These are phyloP conservation scores for Astreopora myriophthalma DNA, from an alignment of 64 coral and sea anemone genomes.

Conservation along the genomic window DNA sequence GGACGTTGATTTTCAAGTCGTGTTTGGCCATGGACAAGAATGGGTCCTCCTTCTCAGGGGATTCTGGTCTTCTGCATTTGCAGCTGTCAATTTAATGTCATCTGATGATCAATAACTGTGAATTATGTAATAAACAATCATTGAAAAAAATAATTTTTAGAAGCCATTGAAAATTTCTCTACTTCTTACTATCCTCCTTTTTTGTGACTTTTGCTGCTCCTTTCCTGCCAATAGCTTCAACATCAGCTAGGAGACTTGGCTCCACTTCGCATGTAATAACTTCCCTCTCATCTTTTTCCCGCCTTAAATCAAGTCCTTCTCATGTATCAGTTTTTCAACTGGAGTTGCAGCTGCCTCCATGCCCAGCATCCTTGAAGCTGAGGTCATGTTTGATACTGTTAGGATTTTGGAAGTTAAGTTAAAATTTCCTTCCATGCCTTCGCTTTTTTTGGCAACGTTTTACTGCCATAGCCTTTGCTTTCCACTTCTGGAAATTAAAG, in stretches of 20 bases:
- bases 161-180: slow-evolving; percentile 17
- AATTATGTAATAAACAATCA: neutral
- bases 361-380: too few species aligned
- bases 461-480: neutral
- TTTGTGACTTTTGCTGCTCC: neutral
- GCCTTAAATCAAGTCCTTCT: neutral
- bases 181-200: slow-evolving; percentile 2
- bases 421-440: neutral
- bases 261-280: neutral
- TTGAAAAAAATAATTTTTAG: neutral
- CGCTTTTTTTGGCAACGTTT: neutral
- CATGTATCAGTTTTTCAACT: too few species aligned
- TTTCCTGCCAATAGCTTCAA: slow-evolving; percentile 13
- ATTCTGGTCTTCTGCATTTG: too few species aligned
- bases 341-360: too few species aligned
- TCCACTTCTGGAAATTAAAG: neutral
- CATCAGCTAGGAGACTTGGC: slow-evolving; percentile 27
- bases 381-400: too few species aligned
- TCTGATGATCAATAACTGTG: slow-evolving; percentile 24
- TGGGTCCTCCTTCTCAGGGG: too few species aligned
- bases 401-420: too few species aligned
- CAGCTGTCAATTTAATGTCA: slow-evolving; percentile 28
- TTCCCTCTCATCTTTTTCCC: neutral
- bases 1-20: too few species aligned
- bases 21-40: too few species aligned